phyloP scores from a whole-genome alignment of 2,797 vertebrate genomes.

The Fringilla coelebs region DNA sequence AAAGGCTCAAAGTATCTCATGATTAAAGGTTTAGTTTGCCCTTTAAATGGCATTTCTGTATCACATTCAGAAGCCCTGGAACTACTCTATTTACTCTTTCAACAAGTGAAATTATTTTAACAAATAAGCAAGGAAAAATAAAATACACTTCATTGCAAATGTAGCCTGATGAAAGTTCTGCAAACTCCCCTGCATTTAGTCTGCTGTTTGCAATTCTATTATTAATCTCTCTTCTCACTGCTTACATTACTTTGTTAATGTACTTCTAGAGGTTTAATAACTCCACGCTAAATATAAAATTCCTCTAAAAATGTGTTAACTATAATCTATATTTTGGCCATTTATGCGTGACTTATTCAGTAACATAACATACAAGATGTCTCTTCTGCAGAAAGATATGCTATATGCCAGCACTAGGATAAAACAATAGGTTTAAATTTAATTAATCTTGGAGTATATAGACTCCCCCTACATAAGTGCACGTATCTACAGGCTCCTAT shows the following conservation, averaged over 20 bases:
- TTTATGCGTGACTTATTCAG: not conserved
- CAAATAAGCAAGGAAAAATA: not conserved
- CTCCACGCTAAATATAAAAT: not conserved
- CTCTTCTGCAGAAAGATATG: not conserved
- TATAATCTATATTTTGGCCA: not conserved
- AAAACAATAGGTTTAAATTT: not conserved
- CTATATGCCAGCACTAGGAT: not conserved
- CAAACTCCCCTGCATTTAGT: not conserved
- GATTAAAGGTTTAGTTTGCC: not conserved
- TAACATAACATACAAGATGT: fast-evolving
- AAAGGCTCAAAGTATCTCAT: not conserved
- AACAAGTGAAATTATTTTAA: not conserved
- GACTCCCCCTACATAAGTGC: not conserved
- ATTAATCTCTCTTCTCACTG: not conserved
- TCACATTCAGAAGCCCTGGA: not conserved
- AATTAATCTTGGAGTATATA: not conserved
- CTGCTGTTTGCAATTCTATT: not conserved
- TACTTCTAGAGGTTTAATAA: not conserved
- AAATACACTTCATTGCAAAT: not conserved
- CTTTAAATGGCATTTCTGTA: not conserved
- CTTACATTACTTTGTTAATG: not conserved
- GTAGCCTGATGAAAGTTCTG: not conserved
- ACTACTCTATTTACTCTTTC: not conserved
- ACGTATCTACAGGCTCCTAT: not conserved
- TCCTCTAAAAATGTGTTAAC: not conserved